Base-by-base conservation (phyloP, 2,888 invertebrate species). In the Cylindroiulus punctatus region DNA sequence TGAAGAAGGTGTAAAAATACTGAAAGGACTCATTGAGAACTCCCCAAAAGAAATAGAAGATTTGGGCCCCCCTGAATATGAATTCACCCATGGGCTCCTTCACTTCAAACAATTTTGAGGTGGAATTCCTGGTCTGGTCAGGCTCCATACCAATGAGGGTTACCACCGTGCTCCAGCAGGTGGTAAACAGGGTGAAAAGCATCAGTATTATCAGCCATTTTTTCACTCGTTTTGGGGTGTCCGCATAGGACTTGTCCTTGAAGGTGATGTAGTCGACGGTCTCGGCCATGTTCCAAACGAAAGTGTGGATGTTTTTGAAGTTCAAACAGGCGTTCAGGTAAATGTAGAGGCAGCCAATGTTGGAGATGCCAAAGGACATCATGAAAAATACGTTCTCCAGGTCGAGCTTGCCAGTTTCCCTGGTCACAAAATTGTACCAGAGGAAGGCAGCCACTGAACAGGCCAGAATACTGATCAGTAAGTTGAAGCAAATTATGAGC, bases 1-100 rank as follows among this genome's bases (percentile, higher is more conserved):
- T 32, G 30, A 76, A 76, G 30, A 76, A 76, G 30, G 76, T 76
- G 76, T 30, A 76, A 76, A 76, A 76, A 30, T 32, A 26, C 26
- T 76, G 76, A 30, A 76, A 76, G 10, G 76, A 76, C 32, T 76
- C 76, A 17, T 30, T 76, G 26, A 76, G 32, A 30, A 76, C 32
- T 76, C 76, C 76, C 76, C 76, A 76, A 0, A 76, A 12, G 5
- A 76, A 76, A 76, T 76, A 76, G 14, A 76, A 76, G 30, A 76
- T 32, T 17, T 76, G 65, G n/a, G 26, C 7, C 8, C 26, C 26
- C 12, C 10, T 26, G 12, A 65, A 65, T 65, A 65, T 7, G 12
- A 65, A 1, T 8, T 0, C 8, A 26, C 3, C 26, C 26, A 65
- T 0, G 10, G 65, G 26, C 12, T 65, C 65, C 1, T n/a, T n/a